Evolutionary conservation across 2,797 vertebrate genomes (phyloP).

Genomic region (Tamandua tetradactyla): DNA sequence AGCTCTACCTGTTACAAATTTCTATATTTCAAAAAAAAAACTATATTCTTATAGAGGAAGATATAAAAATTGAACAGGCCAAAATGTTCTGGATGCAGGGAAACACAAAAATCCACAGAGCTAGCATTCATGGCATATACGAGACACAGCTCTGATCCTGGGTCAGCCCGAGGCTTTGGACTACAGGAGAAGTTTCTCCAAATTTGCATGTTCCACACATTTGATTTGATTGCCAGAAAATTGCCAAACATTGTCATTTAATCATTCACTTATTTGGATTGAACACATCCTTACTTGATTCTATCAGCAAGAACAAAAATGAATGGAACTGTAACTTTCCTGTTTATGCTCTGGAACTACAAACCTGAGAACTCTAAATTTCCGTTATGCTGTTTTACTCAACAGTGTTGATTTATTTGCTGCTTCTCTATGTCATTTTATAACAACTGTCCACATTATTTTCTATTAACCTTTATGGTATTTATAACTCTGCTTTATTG

Average conservation of each 20-base stretch:
- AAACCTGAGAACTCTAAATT: constrained; percentile 37
- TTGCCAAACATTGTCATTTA: background rate
- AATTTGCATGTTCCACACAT: background rate
- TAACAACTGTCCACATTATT: constrained; percentile 44
- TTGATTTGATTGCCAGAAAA: background rate
- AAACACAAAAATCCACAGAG: background rate
- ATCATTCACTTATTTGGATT: background rate
- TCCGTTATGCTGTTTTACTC: constrained; percentile 43
- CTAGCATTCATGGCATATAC: background rate
- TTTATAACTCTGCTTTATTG: constrained; percentile 73
- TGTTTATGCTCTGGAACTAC: background rate
- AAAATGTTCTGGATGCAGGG: background rate
- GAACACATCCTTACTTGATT: background rate
- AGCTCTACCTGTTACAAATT: background rate
- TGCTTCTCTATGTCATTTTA: constrained; percentile 58
- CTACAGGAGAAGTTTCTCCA: background rate
- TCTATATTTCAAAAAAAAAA: background rate
- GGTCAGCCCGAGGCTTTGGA: background rate
- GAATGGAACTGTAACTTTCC: background rate
- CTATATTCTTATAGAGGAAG: background rate
- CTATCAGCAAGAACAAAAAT: background rate
- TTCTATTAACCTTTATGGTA: constrained; percentile 23
- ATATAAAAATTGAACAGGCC: background rate
- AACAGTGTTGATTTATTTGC: background rate
- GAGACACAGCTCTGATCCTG: background rate